Evolutionary conservation across 2,888 invertebrate species (phyloP).

Genomic region (Trissolcus brochymenae): DNA sequence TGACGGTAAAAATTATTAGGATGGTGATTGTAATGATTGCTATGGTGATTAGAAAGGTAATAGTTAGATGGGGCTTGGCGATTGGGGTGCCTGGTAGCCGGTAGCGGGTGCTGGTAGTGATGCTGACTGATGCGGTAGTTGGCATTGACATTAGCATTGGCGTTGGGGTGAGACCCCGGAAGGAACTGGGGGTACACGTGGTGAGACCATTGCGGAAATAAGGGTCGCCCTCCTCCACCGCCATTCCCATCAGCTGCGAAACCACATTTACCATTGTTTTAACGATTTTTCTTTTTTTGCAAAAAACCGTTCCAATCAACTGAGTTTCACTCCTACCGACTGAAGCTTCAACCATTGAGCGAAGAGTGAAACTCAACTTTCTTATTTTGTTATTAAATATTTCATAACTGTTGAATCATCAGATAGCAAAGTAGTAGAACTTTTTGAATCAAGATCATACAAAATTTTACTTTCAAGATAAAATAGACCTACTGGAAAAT

Average conservation of each 20-base stretch:
- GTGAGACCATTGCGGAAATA: slow-evolving; percentile 96
- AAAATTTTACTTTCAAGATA: slow-evolving; percentile 8
- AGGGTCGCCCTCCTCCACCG: slow-evolving; percentile 83
- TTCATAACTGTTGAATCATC: too few relatives aligned
- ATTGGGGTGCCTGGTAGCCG: slow-evolving; percentile 77
- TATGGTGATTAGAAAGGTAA: slow-evolving; percentile 79
- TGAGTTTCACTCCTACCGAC: slow-evolving; percentile 27
- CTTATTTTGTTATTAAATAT: slow-evolving; percentile 7
- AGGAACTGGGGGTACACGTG: slow-evolving; percentile 96
- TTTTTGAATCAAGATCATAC: not conserved
- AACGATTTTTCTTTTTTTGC: too few relatives aligned
- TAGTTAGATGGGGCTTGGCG: slow-evolving; percentile 76
- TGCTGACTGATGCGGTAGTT: slow-evolving; percentile 77
- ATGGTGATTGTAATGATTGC: slow-evolving; percentile 78
- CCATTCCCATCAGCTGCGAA: slow-evolving; percentile 76
- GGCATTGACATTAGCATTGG: slow-evolving; percentile 77
- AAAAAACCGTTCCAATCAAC: slow-evolving; percentile 1
- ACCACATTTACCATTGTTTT: slow-evolving; percentile 70
- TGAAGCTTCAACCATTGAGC: slow-evolving; percentile 15
- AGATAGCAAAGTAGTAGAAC: slow-evolving; percentile 2
- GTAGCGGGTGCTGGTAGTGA: slow-evolving; percentile 78
- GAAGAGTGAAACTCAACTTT: not conserved
- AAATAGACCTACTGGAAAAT: slow-evolving; percentile 1
- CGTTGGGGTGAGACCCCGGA: slow-evolving; percentile 90
- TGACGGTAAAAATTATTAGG: slow-evolving; percentile 80